A percentile compares a stretch with the other conserved stretches of the same genome.
phyloP scores from a whole-genome alignment of 2,113 vertebrate species.

The Hemibagrus wyckioides region DNA sequence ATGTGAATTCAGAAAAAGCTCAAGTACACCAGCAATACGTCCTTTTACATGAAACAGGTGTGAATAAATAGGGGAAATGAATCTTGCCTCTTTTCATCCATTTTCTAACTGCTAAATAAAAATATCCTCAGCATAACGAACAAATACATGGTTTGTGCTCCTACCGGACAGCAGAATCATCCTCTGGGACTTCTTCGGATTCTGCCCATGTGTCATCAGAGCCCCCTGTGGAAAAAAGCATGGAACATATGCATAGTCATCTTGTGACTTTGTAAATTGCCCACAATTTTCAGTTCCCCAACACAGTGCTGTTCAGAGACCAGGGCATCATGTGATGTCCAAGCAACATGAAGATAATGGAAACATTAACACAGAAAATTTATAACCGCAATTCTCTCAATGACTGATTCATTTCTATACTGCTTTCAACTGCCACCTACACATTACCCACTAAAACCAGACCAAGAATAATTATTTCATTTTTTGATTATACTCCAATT shows the following conservation, averaged over 20 bases:
- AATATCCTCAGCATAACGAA: background rate
- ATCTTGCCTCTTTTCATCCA: background rate
- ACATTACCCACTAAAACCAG: background rate
- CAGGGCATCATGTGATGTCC: background rate
- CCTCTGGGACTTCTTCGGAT: conserved; percentile 85
- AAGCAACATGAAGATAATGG: background rate
- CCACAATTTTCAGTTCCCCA: conserved; percentile 22
- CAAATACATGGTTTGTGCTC: conserved; percentile 48
- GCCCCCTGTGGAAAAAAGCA: conserved; percentile 74
- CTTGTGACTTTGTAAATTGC: conserved; percentile 14
- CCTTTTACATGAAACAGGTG: background rate
- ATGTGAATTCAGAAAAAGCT: background rate
- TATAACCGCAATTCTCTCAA: background rate
- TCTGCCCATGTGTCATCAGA: conserved; percentile 87
- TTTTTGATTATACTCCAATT: background rate
- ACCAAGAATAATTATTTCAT: no score
- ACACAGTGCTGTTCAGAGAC: background rate
- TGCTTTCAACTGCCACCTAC: conserved; percentile 2
- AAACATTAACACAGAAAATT: conserved; percentile 12
- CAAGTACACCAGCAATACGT: background rate
- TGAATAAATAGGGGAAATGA: background rate
- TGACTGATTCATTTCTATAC: background rate
- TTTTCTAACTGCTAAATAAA: background rate
- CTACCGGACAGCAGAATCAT: conserved; percentile 86
- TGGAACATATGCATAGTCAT: background rate